Evolutionary conservation across 1,140 invertebrate genomes (phyloP).

Genomic region (Plutomurus gul): DNA sequence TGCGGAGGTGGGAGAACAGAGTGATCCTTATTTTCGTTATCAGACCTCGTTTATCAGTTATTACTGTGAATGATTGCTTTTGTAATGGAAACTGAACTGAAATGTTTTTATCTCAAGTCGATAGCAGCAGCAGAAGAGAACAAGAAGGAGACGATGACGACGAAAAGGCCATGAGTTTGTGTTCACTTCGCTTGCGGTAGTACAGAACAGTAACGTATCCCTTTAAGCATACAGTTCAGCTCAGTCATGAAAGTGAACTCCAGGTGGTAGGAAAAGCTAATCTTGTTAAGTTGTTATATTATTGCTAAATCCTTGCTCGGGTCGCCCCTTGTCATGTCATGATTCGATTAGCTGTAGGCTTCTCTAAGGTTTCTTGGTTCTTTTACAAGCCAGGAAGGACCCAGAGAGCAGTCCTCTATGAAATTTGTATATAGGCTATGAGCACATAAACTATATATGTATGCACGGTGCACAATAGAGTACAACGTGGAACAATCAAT

Average conservation of each 20-base stretch:
- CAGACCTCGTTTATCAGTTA: neutral
- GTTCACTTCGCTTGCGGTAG: neutral
- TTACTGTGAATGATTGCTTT: constrained; percentile 8
- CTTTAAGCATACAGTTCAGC: neutral
- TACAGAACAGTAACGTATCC: neutral
- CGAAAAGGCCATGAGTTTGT: constrained; percentile 11
- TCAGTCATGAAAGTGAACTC: constrained; percentile 12
- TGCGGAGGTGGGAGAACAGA: neutral
- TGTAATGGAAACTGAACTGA: neutral
- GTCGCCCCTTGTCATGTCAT: constrained; percentile 7
- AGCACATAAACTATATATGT: too few species aligned
- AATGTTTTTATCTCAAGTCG: neutral
- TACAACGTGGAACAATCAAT: constrained; percentile 14
- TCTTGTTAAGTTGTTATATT: too few species aligned
- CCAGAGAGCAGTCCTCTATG: neutral
- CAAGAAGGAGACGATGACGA: too few species aligned
- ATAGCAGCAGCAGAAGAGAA: too few species aligned
- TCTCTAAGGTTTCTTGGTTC: too few species aligned
- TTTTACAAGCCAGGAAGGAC: neutral
- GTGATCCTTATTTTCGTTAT: neutral
- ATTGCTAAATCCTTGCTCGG: constrained; percentile 9
- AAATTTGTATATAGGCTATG: too few species aligned
- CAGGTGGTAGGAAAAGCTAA: constrained; percentile 14
- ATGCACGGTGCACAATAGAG: neutral
- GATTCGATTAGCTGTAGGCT: neutral